Percentiles rank a stretch among this genome's conserved stretches.
These are phyloP conservation scores for Tenthredo notha DNA, from an alignment of 2,888 invertebrate genomes.

Conservation along the genomic window DNA sequence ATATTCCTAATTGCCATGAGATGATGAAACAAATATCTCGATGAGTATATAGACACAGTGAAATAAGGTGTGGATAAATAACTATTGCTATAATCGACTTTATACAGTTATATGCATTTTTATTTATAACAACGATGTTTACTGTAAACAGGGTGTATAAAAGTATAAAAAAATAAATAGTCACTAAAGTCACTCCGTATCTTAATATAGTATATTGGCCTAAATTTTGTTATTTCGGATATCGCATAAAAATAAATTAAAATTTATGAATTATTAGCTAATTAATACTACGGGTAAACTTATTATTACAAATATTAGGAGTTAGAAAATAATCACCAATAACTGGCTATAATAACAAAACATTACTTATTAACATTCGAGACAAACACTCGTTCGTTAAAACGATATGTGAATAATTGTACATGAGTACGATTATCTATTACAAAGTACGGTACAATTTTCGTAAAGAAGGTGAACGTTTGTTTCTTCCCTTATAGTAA, in stretches of 20 bases:
- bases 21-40: neutral
- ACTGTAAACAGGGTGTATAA: conserved; percentile 65
- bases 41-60: neutral
- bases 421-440: neutral
- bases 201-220: neutral
- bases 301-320: neutral
- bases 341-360: neutral
- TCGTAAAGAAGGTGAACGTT: neutral
- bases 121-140: conserved; percentile 40
- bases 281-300: neutral
- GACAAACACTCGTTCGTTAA: neutral
- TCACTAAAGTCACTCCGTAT: conserved; percentile 56
- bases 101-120: neutral
- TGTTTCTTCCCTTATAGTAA: conserved; percentile 5
- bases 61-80: neutral
- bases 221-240: neutral
- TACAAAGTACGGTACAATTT: neutral
- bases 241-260: conserved; percentile 3
- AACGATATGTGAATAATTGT: conserved; percentile 16
- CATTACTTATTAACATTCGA: neutral
- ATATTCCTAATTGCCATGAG: neutral
- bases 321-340: conserved; percentile 10
- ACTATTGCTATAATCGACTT: neutral
- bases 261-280: conserved; percentile 17
- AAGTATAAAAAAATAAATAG: conserved; percentile 75